A percentile compares a stretch with the other conserved stretches of the same genome.
These are phyloP conservation scores for Thaumetopoea pityocampa DNA, from an alignment of 1,140 invertebrate species.

Conservation along the genomic window DNA sequence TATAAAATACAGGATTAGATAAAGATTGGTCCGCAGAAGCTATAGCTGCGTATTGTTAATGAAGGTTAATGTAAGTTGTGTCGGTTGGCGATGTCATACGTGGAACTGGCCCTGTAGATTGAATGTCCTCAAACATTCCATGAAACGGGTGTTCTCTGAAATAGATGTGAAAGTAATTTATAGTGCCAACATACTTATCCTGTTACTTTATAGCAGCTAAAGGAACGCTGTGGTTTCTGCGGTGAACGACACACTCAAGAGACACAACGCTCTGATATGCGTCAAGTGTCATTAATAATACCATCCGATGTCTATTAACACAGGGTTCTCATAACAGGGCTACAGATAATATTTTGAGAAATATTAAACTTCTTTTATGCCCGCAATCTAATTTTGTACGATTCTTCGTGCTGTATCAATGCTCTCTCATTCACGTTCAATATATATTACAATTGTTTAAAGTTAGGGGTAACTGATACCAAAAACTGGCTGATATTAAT, in stretches of 20 bases:
- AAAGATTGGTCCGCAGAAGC: slow-evolving; percentile 29
- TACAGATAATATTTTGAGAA: slow-evolving; percentile 4
- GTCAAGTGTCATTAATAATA: no score
- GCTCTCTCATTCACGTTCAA: background rate
- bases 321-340: slow-evolving; percentile 6
- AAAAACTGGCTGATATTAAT: slow-evolving; percentile 43
- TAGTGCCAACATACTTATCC: no score
- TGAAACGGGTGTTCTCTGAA: no score
- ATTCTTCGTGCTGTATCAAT: slow-evolving; percentile 5
- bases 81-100: slow-evolving; percentile 27
- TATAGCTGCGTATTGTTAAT: slow-evolving; percentile 30
- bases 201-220: no score
- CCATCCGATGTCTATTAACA: background rate
- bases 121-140: no score
- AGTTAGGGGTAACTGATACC: slow-evolving; percentile 42
- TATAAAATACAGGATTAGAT: slow-evolving; percentile 45
- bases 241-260: background rate
- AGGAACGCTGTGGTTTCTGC: no score
- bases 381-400: background rate
- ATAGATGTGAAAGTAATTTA: no score
- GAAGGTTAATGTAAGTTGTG: slow-evolving; percentile 28
- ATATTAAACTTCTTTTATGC: slow-evolving; percentile 2
- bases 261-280: no score
- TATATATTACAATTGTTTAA: slow-evolving; percentile 10
- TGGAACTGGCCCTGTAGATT: no score